A percentile compares a stretch with the other conserved stretches of the same genome.
Conservation (phyloP, 1,140 invertebrate species). For the Zophobas atratus region DNA sequence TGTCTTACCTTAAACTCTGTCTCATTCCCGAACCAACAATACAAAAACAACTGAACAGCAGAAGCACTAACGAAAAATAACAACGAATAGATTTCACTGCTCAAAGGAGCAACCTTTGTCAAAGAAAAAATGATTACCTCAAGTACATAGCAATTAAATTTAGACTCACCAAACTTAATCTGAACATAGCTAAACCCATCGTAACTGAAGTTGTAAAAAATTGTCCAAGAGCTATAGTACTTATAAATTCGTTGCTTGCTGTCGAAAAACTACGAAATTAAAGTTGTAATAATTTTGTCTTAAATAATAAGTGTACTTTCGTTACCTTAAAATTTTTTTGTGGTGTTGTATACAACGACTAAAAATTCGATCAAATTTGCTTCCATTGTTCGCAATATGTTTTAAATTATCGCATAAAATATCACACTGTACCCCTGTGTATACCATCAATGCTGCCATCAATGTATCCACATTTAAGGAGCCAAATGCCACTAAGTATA, state of each 20-base stretch:
- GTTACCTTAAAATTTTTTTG: constrained; percentile 11
- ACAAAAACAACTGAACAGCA: not conserved
- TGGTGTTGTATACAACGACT: not conserved
- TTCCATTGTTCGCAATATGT: not conserved
- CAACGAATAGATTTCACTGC: not conserved
- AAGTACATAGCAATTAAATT: too few relatives aligned
- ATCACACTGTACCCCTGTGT: constrained; percentile 5
- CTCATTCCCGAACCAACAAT: constrained; percentile 16
- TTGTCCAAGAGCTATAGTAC: not conserved
- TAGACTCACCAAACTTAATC: constrained; percentile 9
- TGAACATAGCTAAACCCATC: constrained; percentile 3
- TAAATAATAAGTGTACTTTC: not conserved
- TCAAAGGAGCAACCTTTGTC: not conserved
- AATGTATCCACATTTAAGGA: constrained; percentile 5
- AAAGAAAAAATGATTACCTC: not conserved
- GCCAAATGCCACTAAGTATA: not conserved
- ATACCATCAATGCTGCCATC: constrained; percentile 14
- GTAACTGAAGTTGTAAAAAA: constrained; percentile 10
- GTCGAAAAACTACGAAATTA: constrained; percentile 3
- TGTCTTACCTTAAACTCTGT: not conserved
- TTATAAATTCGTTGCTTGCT: not conserved
- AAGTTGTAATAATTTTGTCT: not conserved
- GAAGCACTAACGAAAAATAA: not conserved
- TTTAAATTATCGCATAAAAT: constrained; percentile 17
- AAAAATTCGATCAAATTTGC: not conserved